A percentile compares a stretch with the other conserved stretches of the same genome.
These are phyloP conservation scores for Malurus cyaneus DNA, from an alignment of 2,113 vertebrate species.

Conservation along the genomic window DNA sequence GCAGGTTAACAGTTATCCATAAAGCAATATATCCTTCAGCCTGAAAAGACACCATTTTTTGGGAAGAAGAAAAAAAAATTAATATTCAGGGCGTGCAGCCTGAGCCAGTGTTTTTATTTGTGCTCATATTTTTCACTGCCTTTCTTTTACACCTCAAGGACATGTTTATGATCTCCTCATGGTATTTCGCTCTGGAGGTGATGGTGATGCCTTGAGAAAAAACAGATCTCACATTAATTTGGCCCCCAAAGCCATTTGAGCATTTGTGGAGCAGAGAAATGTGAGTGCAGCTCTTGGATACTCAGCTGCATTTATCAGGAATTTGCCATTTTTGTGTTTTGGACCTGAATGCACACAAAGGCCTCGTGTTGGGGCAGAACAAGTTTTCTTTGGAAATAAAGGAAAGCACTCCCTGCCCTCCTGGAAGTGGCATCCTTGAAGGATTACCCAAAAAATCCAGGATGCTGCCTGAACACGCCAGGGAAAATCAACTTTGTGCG, in stretches of 20 bases:
- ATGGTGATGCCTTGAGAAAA: slow-evolving; percentile 40
- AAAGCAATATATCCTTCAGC: not conserved
- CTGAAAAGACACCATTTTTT: not conserved
- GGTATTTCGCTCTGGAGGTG: slow-evolving; percentile 37
- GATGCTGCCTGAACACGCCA: not conserved
- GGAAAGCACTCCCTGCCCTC: not conserved
- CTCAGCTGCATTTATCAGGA: not conserved
- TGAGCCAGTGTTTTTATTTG: slow-evolving; percentile 31
- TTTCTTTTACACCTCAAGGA: slow-evolving; percentile 52
- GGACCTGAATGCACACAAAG: not conserved
- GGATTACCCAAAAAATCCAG: not conserved
- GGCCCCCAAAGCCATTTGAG: not conserved
- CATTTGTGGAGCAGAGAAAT: not conserved
- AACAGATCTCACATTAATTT: slow-evolving; percentile 32
- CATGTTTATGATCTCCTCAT: slow-evolving; percentile 23
- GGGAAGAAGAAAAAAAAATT: not conserved
- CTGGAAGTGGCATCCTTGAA: not conserved
- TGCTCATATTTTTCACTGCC: slow-evolving; percentile 34
- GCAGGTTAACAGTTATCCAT: not conserved
- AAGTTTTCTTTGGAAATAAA: not conserved
- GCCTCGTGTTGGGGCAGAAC: not conserved
- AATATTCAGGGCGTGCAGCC: not conserved
- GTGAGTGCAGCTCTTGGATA: not conserved
- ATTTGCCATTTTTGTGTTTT: not conserved
- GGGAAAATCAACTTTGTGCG: not conserved